These are phyloP conservation scores for Melinaea menophilus DNA, from an alignment of 2,888 invertebrate genomes.

Conservation along the genomic window DNA sequence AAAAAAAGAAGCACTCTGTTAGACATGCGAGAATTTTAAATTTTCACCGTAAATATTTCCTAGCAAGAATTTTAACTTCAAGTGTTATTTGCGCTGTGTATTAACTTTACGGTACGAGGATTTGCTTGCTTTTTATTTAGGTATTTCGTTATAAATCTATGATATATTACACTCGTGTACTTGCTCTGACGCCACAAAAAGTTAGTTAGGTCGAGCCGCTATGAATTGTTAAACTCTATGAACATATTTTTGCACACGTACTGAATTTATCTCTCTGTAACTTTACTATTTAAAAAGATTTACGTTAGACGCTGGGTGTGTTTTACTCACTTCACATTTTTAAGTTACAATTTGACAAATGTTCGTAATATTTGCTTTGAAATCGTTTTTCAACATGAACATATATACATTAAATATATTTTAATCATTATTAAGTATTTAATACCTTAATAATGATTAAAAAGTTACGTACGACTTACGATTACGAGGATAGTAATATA, in stretches of 20 bases:
- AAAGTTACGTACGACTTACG: too few species aligned
- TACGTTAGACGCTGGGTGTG: neutral
- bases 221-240: constrained; percentile 19
- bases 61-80: constrained; percentile 14
- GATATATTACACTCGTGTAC: too few species aligned
- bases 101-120: too few species aligned
- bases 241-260: neutral
- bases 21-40: neutral
- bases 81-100: too few species aligned
- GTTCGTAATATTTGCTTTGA: neutral
- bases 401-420: too few species aligned
- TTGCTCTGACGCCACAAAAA: constrained; percentile 20
- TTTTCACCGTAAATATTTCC: neutral
- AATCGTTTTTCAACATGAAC: too few species aligned
- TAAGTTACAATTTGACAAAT: neutral
- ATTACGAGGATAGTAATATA: too few species aligned
- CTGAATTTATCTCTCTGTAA: neutral
- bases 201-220: constrained; percentile 18
- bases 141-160: too few species aligned
- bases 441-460: too few species aligned
- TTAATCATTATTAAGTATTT: too few species aligned
- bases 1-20: too few species aligned
- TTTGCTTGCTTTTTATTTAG: too few species aligned
- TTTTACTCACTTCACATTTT: neutral
- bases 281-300: neutral